Percentiles rank a stretch among this genome's conserved stretches.
phyloP scores from a whole-genome alignment of 2,113 vertebrate species.

The Nestor notabilis region DNA sequence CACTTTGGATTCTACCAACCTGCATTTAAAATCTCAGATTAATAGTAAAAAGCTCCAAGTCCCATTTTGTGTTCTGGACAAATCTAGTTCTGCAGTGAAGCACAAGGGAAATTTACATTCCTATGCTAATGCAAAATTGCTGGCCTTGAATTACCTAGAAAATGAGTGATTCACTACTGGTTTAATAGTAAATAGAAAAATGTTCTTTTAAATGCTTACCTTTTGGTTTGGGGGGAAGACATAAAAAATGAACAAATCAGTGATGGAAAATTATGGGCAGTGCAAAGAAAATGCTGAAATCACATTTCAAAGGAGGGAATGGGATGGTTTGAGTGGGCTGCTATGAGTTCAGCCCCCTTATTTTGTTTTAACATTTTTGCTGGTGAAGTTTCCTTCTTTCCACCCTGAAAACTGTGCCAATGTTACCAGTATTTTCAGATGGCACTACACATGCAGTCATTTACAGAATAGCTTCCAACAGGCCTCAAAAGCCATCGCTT shows the following conservation, averaged over 20 bases:
- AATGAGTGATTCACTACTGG: not conserved
- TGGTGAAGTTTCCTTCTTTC: not conserved
- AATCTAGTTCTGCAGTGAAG: not conserved
- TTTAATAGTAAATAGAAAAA: constrained; percentile 14
- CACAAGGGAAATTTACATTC: not conserved
- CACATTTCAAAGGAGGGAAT: not conserved
- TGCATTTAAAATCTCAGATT: not conserved
- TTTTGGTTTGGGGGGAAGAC: not conserved
- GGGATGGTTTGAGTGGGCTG: not conserved
- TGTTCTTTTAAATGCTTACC: not conserved
- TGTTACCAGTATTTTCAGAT: not conserved
- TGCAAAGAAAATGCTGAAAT: not conserved
- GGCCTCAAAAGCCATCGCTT: not conserved
- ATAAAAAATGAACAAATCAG: not conserved
- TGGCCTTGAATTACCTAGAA: constrained; percentile 1
- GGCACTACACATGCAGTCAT: not conserved
- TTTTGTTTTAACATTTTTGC: not conserved
- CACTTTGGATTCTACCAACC: not conserved
- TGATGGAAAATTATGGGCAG: not conserved
- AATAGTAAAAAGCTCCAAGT: not conserved
- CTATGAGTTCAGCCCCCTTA: not conserved
- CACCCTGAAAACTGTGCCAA: not conserved
- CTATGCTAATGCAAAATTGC: constrained; percentile 12
- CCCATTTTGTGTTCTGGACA: not conserved
- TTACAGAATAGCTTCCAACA: not conserved